Percentiles rank a stretch among this genome's conserved stretches.
Evolutionary conservation across 2,797 vertebrate genomes (phyloP).

Genomic region (Anisognathus igniventris): DNA sequence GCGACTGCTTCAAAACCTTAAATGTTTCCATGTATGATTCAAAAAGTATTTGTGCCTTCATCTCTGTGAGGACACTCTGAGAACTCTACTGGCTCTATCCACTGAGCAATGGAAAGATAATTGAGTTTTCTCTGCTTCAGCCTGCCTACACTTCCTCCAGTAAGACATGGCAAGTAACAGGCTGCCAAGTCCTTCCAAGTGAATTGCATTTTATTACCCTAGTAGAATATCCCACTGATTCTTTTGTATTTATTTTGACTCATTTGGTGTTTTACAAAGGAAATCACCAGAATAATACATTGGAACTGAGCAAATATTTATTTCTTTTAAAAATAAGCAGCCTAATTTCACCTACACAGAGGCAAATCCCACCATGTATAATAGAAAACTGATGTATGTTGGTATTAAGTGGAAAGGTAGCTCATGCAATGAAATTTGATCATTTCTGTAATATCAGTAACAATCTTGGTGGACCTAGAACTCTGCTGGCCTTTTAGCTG

Average conservation of each 20-base stretch:
- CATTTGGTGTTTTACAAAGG: not conserved
- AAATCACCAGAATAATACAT: not conserved
- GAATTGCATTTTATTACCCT: not conserved
- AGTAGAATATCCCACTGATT: not conserved
- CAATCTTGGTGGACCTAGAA: not conserved
- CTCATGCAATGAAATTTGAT: not conserved
- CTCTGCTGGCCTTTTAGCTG: not conserved
- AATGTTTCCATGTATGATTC: not conserved
- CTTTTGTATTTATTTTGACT: not conserved
- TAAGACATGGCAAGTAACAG: not conserved
- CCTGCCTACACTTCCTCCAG: not conserved
- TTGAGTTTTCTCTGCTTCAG: not conserved
- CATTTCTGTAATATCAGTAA: not conserved
- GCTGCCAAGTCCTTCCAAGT: not conserved
- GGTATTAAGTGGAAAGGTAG: not conserved
- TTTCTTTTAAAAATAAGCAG: not conserved
- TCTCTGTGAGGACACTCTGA: not conserved
- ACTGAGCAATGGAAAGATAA: not conserved
- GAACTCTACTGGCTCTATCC: not conserved
- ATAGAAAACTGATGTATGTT: not conserved
- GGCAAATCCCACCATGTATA: not conserved
- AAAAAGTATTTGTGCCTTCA: not conserved
- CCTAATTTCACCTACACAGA: not conserved
- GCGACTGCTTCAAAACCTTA: not conserved
- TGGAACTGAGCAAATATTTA: not conserved